Conservation (phyloP, 2,888 invertebrate species). For the Napeogenes inachia region DNA sequence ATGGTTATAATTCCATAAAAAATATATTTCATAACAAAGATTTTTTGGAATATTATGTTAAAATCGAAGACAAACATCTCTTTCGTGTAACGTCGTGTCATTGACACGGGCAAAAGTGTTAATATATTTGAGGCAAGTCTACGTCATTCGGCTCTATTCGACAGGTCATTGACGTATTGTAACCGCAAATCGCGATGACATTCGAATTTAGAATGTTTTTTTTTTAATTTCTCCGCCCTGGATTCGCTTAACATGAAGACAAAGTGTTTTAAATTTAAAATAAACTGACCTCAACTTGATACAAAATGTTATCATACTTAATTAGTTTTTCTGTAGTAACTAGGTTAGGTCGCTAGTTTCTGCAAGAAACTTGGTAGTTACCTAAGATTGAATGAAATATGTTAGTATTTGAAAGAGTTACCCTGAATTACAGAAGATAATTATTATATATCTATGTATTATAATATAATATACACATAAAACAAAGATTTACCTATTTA, state of each 20-base stretch:
- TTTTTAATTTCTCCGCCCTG: conserved; percentile 28
- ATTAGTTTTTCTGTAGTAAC: too few relatives aligned
- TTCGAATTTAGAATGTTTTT: conserved; percentile 25
- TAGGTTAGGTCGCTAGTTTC: too few relatives aligned
- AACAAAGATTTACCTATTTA: too few relatives aligned
- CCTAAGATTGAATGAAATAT: too few relatives aligned
- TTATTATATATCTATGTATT: too few relatives aligned
- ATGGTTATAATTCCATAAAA: not conserved
- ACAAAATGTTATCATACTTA: too few relatives aligned
- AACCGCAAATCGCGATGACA: conserved; percentile 21
- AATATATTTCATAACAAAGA: not conserved
- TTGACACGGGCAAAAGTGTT: conserved; percentile 23
- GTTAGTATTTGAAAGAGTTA: too few relatives aligned
- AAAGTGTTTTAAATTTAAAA: not conserved
- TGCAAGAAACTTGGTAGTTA: too few relatives aligned
- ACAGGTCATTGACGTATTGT: conserved; percentile 26
- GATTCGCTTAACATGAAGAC: conserved; percentile 10
- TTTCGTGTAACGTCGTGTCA: conserved; percentile 13
- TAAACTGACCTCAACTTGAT: too few relatives aligned
- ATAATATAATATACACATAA: too few relatives aligned
- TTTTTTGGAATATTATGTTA: not conserved
- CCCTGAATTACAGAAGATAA: too few relatives aligned
- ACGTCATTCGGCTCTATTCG: conserved; percentile 14
- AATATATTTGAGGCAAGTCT: conserved; percentile 17
- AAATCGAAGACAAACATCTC: conserved; percentile 3